Percentiles rank a stretch among this genome's conserved stretches.
Evolutionary conservation across 2,888 invertebrate species (phyloP).

Genomic region (Balanococcus diminutus): DNA sequence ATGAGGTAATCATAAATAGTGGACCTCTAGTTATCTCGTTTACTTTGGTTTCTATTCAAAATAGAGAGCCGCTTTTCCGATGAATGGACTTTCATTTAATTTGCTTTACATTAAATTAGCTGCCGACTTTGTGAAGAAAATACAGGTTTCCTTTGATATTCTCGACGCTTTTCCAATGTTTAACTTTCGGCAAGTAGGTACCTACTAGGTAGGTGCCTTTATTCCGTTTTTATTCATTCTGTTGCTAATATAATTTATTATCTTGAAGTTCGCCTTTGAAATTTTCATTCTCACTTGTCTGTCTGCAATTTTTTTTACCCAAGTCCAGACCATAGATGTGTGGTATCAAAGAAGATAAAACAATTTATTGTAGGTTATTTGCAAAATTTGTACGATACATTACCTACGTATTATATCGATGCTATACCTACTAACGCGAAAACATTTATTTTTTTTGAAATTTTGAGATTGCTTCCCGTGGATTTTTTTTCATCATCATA

Average conservation of each 20-base stretch:
- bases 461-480: too few species aligned
- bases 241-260: constrained; percentile 22
- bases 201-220: constrained; percentile 26
- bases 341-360: too few species aligned
- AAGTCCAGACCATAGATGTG: too few species aligned
- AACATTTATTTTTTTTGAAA: too few species aligned
- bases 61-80: constrained; percentile 39
- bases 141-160: constrained; percentile 19
- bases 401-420: too few species aligned
- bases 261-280: background rate
- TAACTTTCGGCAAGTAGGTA: too few species aligned
- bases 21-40: constrained; percentile 37
- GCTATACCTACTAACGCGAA: too few species aligned
- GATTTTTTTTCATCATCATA: too few species aligned
- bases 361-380: too few species aligned
- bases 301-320: background rate
- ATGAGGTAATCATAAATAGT: constrained; percentile 40
- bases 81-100: constrained; percentile 47
- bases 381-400: too few species aligned
- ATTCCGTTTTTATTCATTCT: background rate
- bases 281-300: background rate
- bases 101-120: constrained; percentile 47
- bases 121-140: constrained; percentile 34
- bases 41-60: constrained; percentile 39
- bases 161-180: constrained; percentile 27